These are phyloP conservation scores for Drosophila sproati DNA, from an alignment of 1,140 invertebrate genomes.

Conservation along the genomic window DNA sequence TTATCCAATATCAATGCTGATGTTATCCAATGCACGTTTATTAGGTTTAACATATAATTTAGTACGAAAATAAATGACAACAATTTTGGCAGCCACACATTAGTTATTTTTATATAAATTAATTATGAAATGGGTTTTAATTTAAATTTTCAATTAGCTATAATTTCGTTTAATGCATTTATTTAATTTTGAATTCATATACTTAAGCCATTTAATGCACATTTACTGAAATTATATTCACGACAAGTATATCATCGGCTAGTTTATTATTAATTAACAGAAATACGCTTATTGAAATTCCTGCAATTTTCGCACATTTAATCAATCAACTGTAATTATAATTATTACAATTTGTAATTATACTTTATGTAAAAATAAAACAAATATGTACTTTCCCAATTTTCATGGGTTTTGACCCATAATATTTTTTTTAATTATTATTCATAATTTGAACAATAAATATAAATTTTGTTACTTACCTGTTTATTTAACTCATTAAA, in stretches of 20 bases:
- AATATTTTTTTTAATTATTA: no score
- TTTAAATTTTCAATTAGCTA: not conserved
- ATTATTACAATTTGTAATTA: not conserved
- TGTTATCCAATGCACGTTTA: not conserved
- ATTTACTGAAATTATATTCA: not conserved
- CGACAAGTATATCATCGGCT: no score
- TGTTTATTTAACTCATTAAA: no score
- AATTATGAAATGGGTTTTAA: slow-evolving; percentile 9
- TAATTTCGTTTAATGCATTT: not conserved
- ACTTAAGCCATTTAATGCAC: not conserved
- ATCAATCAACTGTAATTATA: not conserved
- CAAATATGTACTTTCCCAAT: not conserved
- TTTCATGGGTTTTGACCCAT: no score
- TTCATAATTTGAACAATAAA: no score
- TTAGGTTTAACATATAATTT: slow-evolving; percentile 1
- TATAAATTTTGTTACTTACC: no score
- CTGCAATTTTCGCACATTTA: not conserved
- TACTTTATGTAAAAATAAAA: not conserved
- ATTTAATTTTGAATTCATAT: not conserved
- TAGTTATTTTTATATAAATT: not conserved
- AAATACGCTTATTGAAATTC: not conserved
- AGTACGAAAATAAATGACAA: not conserved
- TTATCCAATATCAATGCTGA: slow-evolving; percentile 12
- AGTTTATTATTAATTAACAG: not conserved
- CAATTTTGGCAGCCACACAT: not conserved